These are phyloP conservation scores for Hemitrygon akajei DNA, from an alignment of 2,797 vertebrate species.

Conservation along the genomic window DNA sequence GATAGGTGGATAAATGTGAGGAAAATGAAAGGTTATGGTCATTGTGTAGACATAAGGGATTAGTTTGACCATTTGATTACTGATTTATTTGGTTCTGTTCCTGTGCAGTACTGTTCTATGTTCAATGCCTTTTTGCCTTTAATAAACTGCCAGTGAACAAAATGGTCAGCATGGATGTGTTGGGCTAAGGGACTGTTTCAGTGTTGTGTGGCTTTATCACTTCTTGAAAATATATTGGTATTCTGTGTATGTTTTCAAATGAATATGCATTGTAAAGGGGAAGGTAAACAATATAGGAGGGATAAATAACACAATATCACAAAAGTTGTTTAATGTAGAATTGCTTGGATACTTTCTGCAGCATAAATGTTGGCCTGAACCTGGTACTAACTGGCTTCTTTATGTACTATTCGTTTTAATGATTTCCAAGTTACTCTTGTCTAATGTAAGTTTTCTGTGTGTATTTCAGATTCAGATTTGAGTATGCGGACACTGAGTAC, in stretches of 20 bases:
- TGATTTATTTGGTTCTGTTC: too few species aligned
- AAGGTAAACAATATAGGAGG: not conserved
- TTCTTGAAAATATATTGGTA: too few species aligned
- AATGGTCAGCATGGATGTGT: too few species aligned
- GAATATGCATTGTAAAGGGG: not conserved
- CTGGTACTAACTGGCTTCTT: not conserved
- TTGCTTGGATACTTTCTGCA: not conserved
- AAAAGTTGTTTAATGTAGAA: not conserved
- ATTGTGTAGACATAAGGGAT: too few species aligned
- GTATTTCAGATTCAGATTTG: constrained; percentile 77
- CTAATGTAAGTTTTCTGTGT: constrained; percentile 40
- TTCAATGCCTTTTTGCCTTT: too few species aligned
- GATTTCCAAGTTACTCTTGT: not conserved
- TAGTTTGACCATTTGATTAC: too few species aligned
- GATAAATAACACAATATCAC: not conserved
- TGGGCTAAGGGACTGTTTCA: too few species aligned
- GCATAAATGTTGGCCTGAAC: not conserved
- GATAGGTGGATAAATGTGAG: too few species aligned
- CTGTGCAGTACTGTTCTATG: too few species aligned
- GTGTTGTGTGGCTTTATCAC: too few species aligned
- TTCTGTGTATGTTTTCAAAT: not conserved
- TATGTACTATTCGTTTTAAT: not conserved
- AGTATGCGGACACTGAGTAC: constrained; percentile 90
- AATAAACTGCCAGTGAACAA: too few species aligned
- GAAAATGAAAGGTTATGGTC: too few species aligned